Evolutionary conservation across 2,797 vertebrate genomes (phyloP).

Genomic region (Mastacembelus armatus): DNA sequence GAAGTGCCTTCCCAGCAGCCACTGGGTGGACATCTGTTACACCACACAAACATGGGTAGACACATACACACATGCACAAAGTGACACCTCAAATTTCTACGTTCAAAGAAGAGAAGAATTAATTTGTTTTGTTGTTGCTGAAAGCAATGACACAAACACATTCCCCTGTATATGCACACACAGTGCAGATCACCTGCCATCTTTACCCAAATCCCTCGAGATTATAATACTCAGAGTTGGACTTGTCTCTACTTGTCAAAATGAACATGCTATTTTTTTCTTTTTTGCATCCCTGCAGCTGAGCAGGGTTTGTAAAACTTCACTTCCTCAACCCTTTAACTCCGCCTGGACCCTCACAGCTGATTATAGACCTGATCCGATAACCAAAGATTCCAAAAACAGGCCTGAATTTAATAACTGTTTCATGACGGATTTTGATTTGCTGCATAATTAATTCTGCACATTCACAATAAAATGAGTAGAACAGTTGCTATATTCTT

Average conservation of each 20-base stretch:
- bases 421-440: slow-evolving; percentile 20
- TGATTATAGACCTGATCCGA: slow-evolving; percentile 35
- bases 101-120: slow-evolving; percentile 73
- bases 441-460: slow-evolving; percentile 16
- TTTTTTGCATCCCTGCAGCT: slow-evolving; percentile 21
- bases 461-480: slow-evolving; percentile 30
- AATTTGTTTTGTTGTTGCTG: slow-evolving; percentile 76
- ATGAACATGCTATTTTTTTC: slow-evolving; percentile 32
- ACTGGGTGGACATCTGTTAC: slow-evolving; percentile 85
- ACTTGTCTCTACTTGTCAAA: slow-evolving; percentile 69
- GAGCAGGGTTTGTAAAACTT: slow-evolving; percentile 21
- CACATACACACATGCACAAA: slow-evolving; percentile 23
- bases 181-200: slow-evolving; percentile 62
- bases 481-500: slow-evolving; percentile 34
- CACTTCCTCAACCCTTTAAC: slow-evolving; percentile 8
- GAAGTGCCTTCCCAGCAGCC: slow-evolving; percentile 79
- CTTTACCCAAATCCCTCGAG: slow-evolving; percentile 65
- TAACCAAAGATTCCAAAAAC: slow-evolving; percentile 8
- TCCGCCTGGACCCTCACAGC: slow-evolving; percentile 10
- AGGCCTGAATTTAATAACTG: slow-evolving; percentile 1
- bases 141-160: slow-evolving; percentile 46
- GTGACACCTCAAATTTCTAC: slow-evolving; percentile 59
- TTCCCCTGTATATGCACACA: slow-evolving; percentile 38
- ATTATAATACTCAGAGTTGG: slow-evolving; percentile 48
- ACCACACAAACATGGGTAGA: slow-evolving; percentile 41